Evolutionary conservation across 2,888 invertebrate genomes (phyloP), one percentile per base, ranked within the genome.

Genomic region (Steromphala cineraria): DNA sequence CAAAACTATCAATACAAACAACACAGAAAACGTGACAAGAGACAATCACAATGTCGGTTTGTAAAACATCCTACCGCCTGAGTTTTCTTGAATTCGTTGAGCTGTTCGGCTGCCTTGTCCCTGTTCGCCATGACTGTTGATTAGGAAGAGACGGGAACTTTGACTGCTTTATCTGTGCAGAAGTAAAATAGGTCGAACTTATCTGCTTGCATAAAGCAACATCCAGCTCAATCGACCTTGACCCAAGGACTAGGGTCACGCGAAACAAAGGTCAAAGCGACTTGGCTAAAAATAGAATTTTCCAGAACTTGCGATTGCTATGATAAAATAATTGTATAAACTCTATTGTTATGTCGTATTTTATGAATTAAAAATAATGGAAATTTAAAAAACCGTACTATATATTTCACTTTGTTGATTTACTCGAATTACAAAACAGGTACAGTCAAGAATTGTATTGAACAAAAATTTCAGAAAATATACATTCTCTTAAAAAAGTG

Each of bases 31-130:
- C 36, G 56, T 36, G 31, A 55, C 53, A 77, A n/a, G n/a, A n/a
- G n/a, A 36, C 21, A 55, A n/a, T 21, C n/a, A 40, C 19, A 19
- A 36, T 4, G 46, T 53, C 46, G 78, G 24, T 15, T 21, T 15
- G 62, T 13, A 40, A 75, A 53, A 5, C 46, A 24, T 52, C 87
- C 86, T 85, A 92, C 92, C 85, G 81, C 82, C 67, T 89, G 87
- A 13, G 89, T 56, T 75, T 87, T 87, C 82, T 90, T 90, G 83
- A 87, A 92, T 17, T 90, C 90, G 53, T 88, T 87, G 46, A 92
- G 82, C 77, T 92, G 92, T 24, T 91, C 87, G 4, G 90, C 78
- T 28, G 89, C 87, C 83, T 87, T 89, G 84, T 92, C 92, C 81
- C 91, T 86, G 83, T 83, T 86, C 67, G 89, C 87, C 90, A 90